phyloP scores from a whole-genome alignment of 2,797 vertebrate species.

The Loris lydekkerianus region DNA sequence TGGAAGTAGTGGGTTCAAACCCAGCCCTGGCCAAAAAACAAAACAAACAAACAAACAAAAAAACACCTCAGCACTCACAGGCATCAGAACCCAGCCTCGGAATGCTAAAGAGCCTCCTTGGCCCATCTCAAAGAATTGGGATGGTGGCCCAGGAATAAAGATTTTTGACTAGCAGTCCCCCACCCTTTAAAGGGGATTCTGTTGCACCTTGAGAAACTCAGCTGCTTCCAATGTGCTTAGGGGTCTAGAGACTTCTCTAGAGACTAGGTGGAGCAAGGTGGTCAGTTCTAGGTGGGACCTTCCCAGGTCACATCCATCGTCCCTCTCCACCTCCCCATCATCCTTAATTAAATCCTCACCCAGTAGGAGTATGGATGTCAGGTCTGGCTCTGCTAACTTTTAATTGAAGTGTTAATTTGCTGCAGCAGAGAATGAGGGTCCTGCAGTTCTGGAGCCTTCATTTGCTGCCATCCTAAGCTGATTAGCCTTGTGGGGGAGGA shows the following conservation, averaged over 20 bases:
- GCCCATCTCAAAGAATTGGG: not conserved
- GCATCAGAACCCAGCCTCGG: not conserved
- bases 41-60: too few relatives aligned
- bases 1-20: too few relatives aligned
- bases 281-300: conserved; percentile 51
- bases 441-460: conserved; percentile 53
- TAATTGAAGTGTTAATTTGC: conserved; percentile 82
- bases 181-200: not conserved
- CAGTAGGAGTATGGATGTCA: conserved; percentile 54
- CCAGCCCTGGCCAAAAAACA: too few relatives aligned
- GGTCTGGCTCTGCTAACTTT: conserved; percentile 72
- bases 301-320: not conserved
- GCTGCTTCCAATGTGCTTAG: not conserved
- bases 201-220: not conserved
- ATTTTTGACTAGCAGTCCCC: not conserved
- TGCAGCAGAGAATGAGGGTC: conserved; percentile 17
- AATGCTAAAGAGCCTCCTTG: not conserved
- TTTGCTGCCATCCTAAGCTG: conserved; percentile 76
- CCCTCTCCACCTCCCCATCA: not conserved
- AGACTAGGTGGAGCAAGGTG: not conserved
- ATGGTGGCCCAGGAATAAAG: not conserved
- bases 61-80: not conserved
- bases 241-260: not conserved
- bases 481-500: conserved; percentile 66
- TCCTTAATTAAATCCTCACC: conserved; percentile 75